Conservation (phyloP, 2,113 vertebrate species). For the Harpagus bidentatus region DNA sequence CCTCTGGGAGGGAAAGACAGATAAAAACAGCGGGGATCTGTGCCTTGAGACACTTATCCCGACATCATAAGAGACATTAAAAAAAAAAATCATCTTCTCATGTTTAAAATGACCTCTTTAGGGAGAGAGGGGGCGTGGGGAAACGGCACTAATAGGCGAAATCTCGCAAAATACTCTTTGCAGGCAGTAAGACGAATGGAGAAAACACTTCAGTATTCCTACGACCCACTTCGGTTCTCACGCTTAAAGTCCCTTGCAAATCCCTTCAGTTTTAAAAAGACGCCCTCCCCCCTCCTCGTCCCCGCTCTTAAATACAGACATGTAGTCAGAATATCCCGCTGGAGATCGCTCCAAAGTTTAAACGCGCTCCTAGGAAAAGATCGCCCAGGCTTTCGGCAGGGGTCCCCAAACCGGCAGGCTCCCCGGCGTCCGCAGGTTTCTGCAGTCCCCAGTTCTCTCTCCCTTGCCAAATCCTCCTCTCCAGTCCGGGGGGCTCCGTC, state of each 20-base stretch:
- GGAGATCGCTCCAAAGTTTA: not conserved
- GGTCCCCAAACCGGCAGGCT: not conserved
- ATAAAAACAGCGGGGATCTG: conserved; percentile 39
- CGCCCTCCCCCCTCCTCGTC: not conserved
- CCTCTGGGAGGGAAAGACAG: conserved; percentile 34
- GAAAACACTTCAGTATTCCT: conserved; percentile 14
- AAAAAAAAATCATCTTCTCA: conserved; percentile 40
- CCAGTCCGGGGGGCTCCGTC: not conserved
- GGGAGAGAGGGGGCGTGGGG: conserved; percentile 11
- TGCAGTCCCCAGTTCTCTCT: not conserved
- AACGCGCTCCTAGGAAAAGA: not conserved
- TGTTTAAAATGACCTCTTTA: conserved; percentile 49
- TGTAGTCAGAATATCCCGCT: not conserved
- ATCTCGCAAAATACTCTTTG: not conserved
- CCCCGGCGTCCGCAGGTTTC: not conserved
- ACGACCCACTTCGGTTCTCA: not conserved
- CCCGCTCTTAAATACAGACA: conserved; percentile 8
- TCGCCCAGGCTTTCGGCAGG: not conserved
- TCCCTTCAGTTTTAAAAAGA: not conserved
- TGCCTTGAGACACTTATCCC: conserved; percentile 19
- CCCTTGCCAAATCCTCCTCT: not conserved
- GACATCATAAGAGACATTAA: not conserved
- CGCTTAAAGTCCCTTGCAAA: not conserved
- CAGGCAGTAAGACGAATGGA: not conserved
- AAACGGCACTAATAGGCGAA: not conserved